Conservation (phyloP, 30 jellyfish, hydroid and myxozoan genomes). For the Aurelia aurita complex sp. Pacific region DNA sequence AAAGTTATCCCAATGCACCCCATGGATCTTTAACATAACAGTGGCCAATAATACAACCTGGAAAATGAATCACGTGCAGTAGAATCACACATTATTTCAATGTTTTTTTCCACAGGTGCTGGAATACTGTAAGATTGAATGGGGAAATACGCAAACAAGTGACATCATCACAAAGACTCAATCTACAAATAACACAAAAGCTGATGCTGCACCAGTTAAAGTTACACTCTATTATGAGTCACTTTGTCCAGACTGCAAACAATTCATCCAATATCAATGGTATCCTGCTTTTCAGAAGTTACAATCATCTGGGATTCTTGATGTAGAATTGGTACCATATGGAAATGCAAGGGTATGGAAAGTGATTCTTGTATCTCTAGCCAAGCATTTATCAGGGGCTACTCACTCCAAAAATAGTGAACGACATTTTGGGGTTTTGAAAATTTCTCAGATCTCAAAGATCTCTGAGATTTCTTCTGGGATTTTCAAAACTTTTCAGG, state of each 20-base stretch:
- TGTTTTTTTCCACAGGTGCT: conserved; percentile 28
- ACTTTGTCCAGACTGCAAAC: conserved; percentile 75
- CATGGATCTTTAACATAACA: too few relatives aligned
- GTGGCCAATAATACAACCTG: too few relatives aligned
- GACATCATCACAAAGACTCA: conserved; percentile 1
- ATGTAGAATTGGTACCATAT: conserved; percentile 77
- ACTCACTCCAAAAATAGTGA: background rate
- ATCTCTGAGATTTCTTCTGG: too few relatives aligned
- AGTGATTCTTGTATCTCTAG: too few relatives aligned
- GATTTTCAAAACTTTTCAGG: too few relatives aligned
- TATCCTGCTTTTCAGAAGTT: conserved; percentile 67
- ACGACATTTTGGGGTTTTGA: too few relatives aligned
- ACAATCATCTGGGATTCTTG: conserved; percentile 68
- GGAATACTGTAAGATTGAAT: conserved; percentile 56
- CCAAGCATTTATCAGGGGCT: background rate
- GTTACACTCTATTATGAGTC: conserved; percentile 78
- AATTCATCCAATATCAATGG: conserved; percentile 58
- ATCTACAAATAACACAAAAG: background rate
- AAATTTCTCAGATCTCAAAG: too few relatives aligned
- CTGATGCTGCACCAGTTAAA: conserved; percentile 82
- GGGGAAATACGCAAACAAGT: conserved; percentile 28
- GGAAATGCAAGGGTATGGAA: conserved; percentile 80
- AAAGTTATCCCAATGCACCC: too few relatives aligned
- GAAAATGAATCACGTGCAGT: too few relatives aligned
- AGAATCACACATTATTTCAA: too few relatives aligned